phyloP scores from a whole-genome alignment of 2,797 vertebrate genomes.

The Falco peregrinus region DNA sequence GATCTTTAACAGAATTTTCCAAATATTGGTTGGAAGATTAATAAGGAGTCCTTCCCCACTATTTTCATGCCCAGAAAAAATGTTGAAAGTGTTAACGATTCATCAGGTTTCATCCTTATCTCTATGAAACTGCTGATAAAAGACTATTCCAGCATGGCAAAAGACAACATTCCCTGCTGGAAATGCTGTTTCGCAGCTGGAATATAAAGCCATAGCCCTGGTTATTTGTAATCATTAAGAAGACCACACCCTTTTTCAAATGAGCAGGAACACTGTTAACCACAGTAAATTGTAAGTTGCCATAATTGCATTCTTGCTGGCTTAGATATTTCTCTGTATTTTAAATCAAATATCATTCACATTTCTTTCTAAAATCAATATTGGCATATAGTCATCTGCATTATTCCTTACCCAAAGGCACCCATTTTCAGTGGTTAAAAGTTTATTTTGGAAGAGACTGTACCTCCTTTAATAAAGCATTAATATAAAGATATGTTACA shows the following conservation, averaged over 20 bases:
- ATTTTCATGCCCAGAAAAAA: background rate
- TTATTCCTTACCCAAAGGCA: background rate
- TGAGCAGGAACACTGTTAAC: background rate
- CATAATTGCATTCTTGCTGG: background rate
- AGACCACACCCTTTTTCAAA: background rate
- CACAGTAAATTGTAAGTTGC: background rate
- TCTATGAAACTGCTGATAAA: background rate
- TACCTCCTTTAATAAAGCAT: background rate
- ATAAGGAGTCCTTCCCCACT: background rate
- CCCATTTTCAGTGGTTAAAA: background rate
- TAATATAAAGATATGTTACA: background rate
- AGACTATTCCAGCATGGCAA: background rate
- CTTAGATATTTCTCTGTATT: background rate
- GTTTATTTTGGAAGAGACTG: background rate
- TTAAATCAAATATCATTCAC: background rate
- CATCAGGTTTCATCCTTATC: constrained; percentile 28
- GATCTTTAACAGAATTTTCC: background rate
- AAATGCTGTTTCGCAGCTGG: background rate
- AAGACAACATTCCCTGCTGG: background rate
- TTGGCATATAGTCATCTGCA: background rate
- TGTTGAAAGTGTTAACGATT: background rate
- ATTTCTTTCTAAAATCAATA: background rate
- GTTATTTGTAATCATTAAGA: background rate
- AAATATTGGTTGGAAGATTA: background rate
- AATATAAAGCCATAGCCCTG: background rate